Percentiles rank a stretch among this genome's conserved stretches.
Evolutionary conservation across 2,113 vertebrate genomes (phyloP).

Genomic region (Platysternon megacephalum): DNA sequence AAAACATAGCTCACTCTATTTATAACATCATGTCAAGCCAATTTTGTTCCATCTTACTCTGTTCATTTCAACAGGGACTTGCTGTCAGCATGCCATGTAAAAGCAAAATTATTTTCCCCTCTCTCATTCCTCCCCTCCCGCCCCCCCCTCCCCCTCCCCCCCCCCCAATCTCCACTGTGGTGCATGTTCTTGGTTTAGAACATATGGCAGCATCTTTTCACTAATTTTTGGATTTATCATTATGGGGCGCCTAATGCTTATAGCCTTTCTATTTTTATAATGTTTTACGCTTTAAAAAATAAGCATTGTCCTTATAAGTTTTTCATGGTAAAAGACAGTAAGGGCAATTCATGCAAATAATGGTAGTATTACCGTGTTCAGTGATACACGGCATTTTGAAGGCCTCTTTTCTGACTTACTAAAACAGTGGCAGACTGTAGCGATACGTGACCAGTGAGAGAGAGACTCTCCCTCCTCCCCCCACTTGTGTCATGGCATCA

Average conservation of each 20-base stretch:
- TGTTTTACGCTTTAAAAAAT: not conserved
- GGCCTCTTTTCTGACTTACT: not conserved
- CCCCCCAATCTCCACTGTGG: too few species aligned
- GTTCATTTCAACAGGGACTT: not conserved
- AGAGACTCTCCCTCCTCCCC: not conserved
- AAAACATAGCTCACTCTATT: conserved; percentile 58
- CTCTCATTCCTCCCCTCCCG: not conserved
- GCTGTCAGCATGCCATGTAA: not conserved
- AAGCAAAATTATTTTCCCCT: conserved; percentile 10
- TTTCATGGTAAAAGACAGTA: conserved; percentile 8
- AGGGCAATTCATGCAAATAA: not conserved
- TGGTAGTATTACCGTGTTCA: not conserved
- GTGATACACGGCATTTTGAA: not conserved
- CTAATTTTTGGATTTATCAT: not conserved
- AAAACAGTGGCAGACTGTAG: not conserved
- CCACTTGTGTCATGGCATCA: not conserved
- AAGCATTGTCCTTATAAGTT: not conserved
- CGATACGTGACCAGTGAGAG: not conserved
- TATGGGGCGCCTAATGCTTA: not conserved
- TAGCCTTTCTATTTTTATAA: not conserved
- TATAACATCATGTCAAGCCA: conserved; percentile 37
- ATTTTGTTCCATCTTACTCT: not conserved
- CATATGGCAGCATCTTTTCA: not conserved
- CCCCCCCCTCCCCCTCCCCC: too few species aligned
- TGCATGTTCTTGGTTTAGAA: not conserved